Evolutionary conservation across 2,113 vertebrate species (phyloP), one percentile per base, ranked within the genome.

Genomic region (Chinchilla lanigera): DNA sequence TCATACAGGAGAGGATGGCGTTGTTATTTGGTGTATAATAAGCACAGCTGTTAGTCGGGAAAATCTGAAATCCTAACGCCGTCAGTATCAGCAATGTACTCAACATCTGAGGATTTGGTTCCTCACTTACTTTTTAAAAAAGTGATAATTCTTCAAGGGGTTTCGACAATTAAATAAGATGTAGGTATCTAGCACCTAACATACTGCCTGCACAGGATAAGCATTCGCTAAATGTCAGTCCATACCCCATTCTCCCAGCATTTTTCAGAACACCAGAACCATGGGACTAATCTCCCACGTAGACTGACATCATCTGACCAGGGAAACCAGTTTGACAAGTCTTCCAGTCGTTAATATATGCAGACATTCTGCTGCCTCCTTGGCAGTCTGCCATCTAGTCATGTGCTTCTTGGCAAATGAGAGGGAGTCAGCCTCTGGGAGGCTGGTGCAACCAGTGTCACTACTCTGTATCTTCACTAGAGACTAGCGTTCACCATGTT

Each of bases 61-160:
- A 65, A 93, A 82, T 22, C 44, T 67, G 80, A 89, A 91, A 75
- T 56, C 50, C 41, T 87, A 80, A n/a, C 54, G 91, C 73, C 83
- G 60, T 35, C 60, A 47, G 28, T 67, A 91, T 65, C 47, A 50
- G 14, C 33, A 82, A 12, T 73, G 20, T 54, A 88, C 61, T 73
- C 33, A 63, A 69, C 92, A 78, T 89, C 71, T 69, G 84, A 89
- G 81, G 67, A 69, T 94, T 61, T 83, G 19, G 4, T 78, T 94
- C 30, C 38, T 67, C 16, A 30, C 30, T 5, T 93, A 54, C 56
- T 61, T 61, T 61, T 50, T 6, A 50, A 50, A 78, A 73, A 65
- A 35, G 41, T 58, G 47, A 33, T 47, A 85, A 90, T 24, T 94
- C 35, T 92, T 94, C 77, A 50, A 35, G 47, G 7, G 20, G 63